Evolutionary conservation across 2,113 vertebrate species (phyloP).

Genomic region (Cyanoramphus novaezelandiae): DNA sequence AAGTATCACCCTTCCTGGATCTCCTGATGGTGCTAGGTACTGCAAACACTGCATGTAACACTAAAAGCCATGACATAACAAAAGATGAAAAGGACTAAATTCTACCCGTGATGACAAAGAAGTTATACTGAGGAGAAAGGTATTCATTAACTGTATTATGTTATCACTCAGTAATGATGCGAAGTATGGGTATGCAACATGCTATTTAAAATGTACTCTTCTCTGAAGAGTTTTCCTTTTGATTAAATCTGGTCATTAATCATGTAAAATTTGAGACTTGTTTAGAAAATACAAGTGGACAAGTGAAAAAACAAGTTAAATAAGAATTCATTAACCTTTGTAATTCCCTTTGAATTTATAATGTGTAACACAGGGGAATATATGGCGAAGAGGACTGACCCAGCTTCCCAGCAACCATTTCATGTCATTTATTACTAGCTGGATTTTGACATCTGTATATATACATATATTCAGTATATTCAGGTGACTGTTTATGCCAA

Average conservation of each 20-base stretch:
- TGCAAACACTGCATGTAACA: neutral
- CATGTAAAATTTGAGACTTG: neutral
- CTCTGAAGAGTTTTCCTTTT: neutral
- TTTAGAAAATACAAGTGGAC: constrained; percentile 27
- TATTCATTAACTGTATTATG: constrained; percentile 18
- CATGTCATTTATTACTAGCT: neutral
- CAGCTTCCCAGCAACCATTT: neutral
- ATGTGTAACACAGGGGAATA: neutral
- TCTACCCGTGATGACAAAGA: neutral
- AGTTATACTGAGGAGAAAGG: neutral
- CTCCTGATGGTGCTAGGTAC: neutral
- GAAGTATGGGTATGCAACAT: neutral
- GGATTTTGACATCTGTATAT: neutral
- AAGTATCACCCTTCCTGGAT: neutral
- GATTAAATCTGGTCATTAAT: constrained; percentile 2
- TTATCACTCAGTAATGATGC: constrained; percentile 31
- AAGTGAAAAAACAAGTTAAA: neutral
- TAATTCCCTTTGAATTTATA: constrained; percentile 2
- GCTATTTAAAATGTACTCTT: neutral
- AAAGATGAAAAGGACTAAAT: neutral
- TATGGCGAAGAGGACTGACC: neutral
- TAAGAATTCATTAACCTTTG: neutral
- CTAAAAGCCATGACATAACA: neutral
- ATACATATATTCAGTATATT: neutral
- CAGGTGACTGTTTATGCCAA: neutral